phyloP scores from a whole-genome alignment of 2,797 vertebrate species.

The Clamator glandarius region DNA sequence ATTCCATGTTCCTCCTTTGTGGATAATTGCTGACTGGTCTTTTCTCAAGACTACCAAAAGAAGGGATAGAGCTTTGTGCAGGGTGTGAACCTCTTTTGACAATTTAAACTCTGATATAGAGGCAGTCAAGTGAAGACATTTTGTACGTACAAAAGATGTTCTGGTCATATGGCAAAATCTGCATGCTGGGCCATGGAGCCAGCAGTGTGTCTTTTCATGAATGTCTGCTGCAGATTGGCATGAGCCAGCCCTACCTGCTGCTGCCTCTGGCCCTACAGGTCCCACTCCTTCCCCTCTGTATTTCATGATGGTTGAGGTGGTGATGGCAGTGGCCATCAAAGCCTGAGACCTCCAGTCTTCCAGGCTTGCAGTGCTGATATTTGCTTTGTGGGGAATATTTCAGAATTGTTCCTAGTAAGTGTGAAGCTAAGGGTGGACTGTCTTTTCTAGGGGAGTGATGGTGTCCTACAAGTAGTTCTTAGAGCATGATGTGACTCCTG shows the following conservation, averaged over 20 bases:
- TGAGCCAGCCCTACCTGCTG: not conserved
- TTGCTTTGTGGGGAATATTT: not conserved
- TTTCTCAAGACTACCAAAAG: not conserved
- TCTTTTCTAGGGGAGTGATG: not conserved
- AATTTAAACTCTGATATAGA: not conserved
- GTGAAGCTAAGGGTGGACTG: not conserved
- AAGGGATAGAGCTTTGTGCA: fast-evolving
- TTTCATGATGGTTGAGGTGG: not conserved
- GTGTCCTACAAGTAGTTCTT: not conserved
- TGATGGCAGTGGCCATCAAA: not conserved
- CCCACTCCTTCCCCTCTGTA: not conserved
- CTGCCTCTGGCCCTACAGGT: not conserved
- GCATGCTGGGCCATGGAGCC: not conserved
- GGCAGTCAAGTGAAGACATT: not conserved
- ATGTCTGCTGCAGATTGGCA: fast-evolving
- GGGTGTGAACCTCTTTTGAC: not conserved
- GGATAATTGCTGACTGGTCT: not conserved
- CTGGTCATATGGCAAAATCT: not conserved
- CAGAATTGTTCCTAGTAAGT: not conserved
- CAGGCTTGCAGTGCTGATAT: not conserved
- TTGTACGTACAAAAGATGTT: not conserved
- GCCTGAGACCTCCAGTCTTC: not conserved
- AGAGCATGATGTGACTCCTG: not conserved
- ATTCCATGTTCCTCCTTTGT: not conserved
- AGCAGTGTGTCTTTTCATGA: not conserved